Percentiles rank a stretch among this genome's conserved stretches.
Evolutionary conservation across 2,797 vertebrate genomes (phyloP).

Genomic region (Aplochiton taeniatus): DNA sequence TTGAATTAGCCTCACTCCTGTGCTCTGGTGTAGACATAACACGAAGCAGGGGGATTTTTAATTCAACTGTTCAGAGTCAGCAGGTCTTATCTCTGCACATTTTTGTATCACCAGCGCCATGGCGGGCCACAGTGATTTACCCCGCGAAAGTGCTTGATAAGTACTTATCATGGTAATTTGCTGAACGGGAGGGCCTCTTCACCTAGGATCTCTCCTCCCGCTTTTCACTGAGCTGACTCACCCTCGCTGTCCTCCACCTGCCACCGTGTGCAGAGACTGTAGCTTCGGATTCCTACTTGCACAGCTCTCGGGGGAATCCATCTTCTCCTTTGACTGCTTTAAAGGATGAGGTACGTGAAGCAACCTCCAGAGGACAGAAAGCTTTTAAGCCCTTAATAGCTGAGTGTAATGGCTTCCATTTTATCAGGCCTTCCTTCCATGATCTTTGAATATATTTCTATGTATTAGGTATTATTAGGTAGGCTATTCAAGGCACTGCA

Average conservation of each 20-base stretch:
- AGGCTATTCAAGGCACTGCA: no score
- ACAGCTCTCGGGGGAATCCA: slow-evolving; percentile 11
- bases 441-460: slow-evolving; percentile 1
- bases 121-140: slow-evolving; percentile 11
- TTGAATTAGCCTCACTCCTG: neutral
- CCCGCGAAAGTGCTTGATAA: slow-evolving; percentile 20
- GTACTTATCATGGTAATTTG: slow-evolving; percentile 31
- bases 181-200: slow-evolving; percentile 15
- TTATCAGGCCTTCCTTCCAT: neutral
- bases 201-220: slow-evolving; percentile 18
- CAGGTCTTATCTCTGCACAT: slow-evolving; percentile 13
- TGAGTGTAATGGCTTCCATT: slow-evolving; percentile 1
- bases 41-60: slow-evolving; percentile 9
- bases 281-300: slow-evolving; percentile 23
- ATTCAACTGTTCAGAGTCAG: slow-evolving; percentile 8
- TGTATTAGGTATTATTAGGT: neutral
- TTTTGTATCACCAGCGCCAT: neutral
- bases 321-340: slow-evolving; percentile 20
- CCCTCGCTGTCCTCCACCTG: slow-evolving; percentile 7
- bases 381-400: slow-evolving; percentile 21
- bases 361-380: slow-evolving; percentile 12
- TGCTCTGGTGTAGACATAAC: neutral
- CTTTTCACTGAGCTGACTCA: slow-evolving; percentile 18
- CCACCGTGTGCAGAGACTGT: slow-evolving; percentile 12
- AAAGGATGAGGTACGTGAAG: slow-evolving; percentile 21